These are phyloP conservation scores for Rotaria sp. DNA, from an alignment of 2,888 invertebrate species.

Conservation along the genomic window DNA sequence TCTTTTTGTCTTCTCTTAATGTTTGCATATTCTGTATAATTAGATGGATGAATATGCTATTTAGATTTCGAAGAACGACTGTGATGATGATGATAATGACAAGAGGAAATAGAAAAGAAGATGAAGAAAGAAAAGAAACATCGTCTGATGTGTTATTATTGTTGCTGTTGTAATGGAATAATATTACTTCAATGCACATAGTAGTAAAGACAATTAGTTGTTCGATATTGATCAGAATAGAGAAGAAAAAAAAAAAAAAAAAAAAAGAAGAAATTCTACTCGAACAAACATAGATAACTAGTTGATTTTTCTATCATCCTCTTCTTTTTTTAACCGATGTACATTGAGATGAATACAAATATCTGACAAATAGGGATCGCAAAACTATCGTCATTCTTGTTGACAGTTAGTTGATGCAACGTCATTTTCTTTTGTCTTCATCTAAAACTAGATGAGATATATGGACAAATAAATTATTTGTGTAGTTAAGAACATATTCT, in stretches of 20 bases:
- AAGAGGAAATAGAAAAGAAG: not conserved
- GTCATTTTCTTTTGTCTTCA: not conserved
- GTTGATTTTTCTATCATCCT: not conserved
- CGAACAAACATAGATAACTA: not conserved
- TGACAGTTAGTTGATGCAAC: not conserved
- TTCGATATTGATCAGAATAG: not conserved
- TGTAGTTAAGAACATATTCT: not conserved
- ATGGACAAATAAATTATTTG: not conserved
- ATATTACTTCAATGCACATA: slow-evolving; percentile 12
- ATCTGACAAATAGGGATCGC: not conserved
- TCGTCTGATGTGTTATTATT: not conserved
- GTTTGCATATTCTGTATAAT: not conserved
- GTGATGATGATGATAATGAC: not conserved
- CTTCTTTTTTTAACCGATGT: not conserved
- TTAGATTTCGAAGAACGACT: not conserved
- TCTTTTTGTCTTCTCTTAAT: not conserved
- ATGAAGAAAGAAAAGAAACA: not conserved
- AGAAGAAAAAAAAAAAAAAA: not conserved
- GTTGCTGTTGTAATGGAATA: not conserved
- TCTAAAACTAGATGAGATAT: not conserved
- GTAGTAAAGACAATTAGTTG: not conserved
- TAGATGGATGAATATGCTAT: not conserved
- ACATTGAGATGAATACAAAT: not conserved
- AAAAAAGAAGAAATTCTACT: not conserved
- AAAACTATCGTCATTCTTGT: not conserved